Conservation (phyloP, 1,140 invertebrate species). For the Ceratina calcarata region DNA sequence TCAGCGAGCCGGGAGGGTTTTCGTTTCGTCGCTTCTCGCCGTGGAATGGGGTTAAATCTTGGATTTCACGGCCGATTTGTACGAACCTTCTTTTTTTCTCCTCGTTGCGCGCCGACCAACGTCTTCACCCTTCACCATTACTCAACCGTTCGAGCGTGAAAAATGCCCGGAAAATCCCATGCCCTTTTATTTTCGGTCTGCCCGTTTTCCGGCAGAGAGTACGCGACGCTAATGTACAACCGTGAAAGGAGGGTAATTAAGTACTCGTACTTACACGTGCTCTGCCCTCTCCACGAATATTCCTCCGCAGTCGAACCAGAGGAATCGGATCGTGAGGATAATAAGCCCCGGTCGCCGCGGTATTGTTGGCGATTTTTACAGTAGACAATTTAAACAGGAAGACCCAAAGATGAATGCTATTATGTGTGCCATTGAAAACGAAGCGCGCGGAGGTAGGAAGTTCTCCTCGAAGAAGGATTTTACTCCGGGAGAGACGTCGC, state of each 20-base stretch:
- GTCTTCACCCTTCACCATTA: slow-evolving; percentile 35
- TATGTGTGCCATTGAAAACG: slow-evolving; percentile 39
- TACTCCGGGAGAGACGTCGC: slow-evolving; percentile 31
- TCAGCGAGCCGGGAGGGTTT: slow-evolving; percentile 50
- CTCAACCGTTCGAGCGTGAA: slow-evolving; percentile 46
- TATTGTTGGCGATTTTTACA: slow-evolving; percentile 28
- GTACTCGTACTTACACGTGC: background rate
- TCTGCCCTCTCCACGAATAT: background rate
- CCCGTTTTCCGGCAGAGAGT: background rate
- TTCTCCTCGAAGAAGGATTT: slow-evolving; percentile 19
- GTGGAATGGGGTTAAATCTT: slow-evolving; percentile 55
- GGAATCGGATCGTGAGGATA: background rate
- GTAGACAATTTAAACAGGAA: slow-evolving; percentile 27
- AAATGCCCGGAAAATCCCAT: slow-evolving; percentile 22
- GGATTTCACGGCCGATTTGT: slow-evolving; percentile 57
- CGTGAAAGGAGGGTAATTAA: slow-evolving; percentile 31
- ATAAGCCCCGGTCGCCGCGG: background rate
- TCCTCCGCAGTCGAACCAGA: background rate
- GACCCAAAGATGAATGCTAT: slow-evolving; percentile 32
- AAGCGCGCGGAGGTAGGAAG: background rate
- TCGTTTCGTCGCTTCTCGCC: slow-evolving; percentile 44
- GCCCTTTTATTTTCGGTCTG: slow-evolving; percentile 31
- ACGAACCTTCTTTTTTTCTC: background rate
- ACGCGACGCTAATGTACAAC: slow-evolving; percentile 44
- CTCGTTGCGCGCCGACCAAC: background rate